A percentile compares a stretch with the other conserved stretches of the same genome.
Conservation (phyloP, 2,888 invertebrate species). For the Dolomedes plantarius region DNA sequence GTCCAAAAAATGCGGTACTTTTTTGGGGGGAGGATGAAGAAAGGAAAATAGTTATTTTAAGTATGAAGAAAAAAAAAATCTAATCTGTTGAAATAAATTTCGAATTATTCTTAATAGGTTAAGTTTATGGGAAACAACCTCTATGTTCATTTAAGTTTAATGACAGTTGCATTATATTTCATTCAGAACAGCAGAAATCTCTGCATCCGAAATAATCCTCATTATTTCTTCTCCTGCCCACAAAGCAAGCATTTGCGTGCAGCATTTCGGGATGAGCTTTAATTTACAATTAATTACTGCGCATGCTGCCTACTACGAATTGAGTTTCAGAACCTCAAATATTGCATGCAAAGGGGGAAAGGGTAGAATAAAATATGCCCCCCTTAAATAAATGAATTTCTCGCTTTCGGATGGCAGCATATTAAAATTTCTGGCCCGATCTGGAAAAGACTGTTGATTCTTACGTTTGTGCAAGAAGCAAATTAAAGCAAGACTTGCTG, state of each 20-base stretch:
- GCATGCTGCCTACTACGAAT: not conserved
- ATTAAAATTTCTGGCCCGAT: not conserved
- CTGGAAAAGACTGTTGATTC: not conserved
- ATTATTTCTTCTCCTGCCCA: not conserved
- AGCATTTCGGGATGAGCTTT: not conserved
- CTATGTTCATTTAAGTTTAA: not conserved
- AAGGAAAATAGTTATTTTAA: too few species aligned
- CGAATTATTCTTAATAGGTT: too few species aligned
- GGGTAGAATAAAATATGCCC: not conserved
- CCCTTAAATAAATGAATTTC: not conserved
- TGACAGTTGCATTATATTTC: not conserved
- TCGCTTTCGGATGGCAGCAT: not conserved
- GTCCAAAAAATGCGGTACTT: too few species aligned
- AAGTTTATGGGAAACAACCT: too few species aligned
- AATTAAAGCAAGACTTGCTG: too few species aligned
- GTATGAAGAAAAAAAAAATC: too few species aligned
- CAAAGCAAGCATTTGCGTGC: not conserved
- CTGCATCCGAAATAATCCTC: not conserved
- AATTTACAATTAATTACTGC: constrained; percentile 9
- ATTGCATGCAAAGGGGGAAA: too few species aligned
- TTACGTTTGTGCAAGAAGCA: not conserved
- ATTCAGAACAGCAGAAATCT: not conserved
- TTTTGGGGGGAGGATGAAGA: too few species aligned
- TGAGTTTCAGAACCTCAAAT: not conserved
- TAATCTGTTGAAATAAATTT: too few species aligned